phyloP scores from a whole-genome alignment of 2,888 invertebrate genomes.

The Micropterix aruncella region DNA sequence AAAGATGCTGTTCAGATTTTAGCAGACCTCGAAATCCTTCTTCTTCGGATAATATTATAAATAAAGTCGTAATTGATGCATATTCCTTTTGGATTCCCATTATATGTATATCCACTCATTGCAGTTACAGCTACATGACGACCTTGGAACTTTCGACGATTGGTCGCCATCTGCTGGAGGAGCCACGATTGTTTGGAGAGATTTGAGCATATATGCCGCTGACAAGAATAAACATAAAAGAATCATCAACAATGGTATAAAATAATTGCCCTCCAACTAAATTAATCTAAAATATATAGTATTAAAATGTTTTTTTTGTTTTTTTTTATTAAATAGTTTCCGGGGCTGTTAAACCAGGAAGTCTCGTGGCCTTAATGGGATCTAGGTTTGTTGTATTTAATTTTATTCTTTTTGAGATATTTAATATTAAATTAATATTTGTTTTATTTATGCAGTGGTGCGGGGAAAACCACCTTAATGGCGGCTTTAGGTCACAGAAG shows the following conservation, averaged over 20 bases:
- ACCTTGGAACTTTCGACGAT: conserved; percentile 13
- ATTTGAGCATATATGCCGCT: conserved; percentile 57
- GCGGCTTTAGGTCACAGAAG: conserved; percentile 65
- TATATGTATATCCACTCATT: no score
- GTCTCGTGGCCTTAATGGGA: conserved; percentile 73
- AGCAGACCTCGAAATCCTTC: no score
- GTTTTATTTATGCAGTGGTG: conserved; percentile 49
- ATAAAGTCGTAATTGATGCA: no score
- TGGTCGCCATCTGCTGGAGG: conserved; percentile 46
- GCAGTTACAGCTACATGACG: background rate
- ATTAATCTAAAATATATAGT: background rate
- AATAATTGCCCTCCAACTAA: conserved; percentile 1
- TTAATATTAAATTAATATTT: conserved; percentile 6
- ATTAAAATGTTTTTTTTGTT: background rate
- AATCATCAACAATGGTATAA: conserved; percentile 61
- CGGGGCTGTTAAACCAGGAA: conserved; percentile 70
- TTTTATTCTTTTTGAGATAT: conserved; percentile 5
- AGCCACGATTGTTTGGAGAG: conserved; percentile 66
- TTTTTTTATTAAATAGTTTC: conserved; percentile 42
- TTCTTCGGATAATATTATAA: no score
- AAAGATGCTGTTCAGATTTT: no score
- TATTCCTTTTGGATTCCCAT: no score
- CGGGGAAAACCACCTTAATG: conserved; percentile 85
- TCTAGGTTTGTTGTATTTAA: conserved; percentile 47
- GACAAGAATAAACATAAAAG: conserved; percentile 42